phyloP scores from a whole-genome alignment of 2,888 invertebrate genomes.

The Eurytoma adleriae region DNA sequence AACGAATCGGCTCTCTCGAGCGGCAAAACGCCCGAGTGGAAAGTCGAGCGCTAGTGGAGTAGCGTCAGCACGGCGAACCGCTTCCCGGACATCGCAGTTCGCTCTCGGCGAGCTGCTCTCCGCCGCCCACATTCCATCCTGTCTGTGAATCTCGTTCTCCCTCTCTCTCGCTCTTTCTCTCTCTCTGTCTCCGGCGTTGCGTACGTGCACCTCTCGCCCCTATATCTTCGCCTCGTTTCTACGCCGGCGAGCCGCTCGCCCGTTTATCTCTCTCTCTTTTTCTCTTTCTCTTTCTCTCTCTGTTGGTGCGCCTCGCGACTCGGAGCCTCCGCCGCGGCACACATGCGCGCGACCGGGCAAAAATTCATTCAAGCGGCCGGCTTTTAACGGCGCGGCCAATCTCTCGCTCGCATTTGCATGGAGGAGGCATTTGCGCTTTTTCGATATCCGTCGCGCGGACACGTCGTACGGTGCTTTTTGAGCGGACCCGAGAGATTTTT shows the following conservation, averaged over 20 bases:
- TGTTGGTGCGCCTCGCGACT: not conserved
- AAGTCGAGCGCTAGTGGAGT: not conserved
- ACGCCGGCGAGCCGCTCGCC: not conserved
- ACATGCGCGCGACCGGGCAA: no score
- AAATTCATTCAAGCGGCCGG: no score
- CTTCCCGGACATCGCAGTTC: constrained; percentile 63
- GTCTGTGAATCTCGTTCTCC: constrained; percentile 57
- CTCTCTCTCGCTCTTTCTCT: constrained; percentile 26
- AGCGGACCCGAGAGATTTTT: no score
- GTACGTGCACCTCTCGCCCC: constrained; percentile 1
- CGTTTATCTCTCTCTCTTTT: constrained; percentile 34
- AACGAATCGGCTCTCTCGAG: no score
- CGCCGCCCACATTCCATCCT: constrained; percentile 64
- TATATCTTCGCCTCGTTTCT: constrained; percentile 31
- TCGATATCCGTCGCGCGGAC: no score
- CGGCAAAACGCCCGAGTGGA: no score
- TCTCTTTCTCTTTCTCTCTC: constrained; percentile 1
- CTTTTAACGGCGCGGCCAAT: no score
- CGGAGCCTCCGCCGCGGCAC: no score
- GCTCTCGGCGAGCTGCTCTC: constrained; percentile 39
- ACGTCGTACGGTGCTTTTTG: no score
- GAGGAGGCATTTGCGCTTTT: no score
- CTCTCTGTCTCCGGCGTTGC: constrained; percentile 13
- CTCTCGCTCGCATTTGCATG: no score
- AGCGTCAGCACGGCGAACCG: constrained; percentile 28